Percentiles rank a stretch among this genome's conserved stretches.
phyloP scores from a whole-genome alignment of 2,888 invertebrate species.

The Hemithea aestivaria region DNA sequence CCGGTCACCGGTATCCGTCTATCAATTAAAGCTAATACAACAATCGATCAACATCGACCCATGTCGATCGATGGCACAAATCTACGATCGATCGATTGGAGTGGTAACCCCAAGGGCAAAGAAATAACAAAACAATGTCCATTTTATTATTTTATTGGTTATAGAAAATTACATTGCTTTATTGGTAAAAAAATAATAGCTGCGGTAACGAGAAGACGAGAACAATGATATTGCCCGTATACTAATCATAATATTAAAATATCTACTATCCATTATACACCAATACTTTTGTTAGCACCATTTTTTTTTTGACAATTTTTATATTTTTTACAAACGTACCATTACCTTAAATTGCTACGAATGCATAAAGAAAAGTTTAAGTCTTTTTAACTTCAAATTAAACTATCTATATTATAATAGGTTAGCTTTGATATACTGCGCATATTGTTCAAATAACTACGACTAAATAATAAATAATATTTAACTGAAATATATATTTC shows the following conservation, averaged over 20 bases:
- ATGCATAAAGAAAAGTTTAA: conserved; percentile 62
- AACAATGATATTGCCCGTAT: conserved; percentile 61
- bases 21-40: too few species aligned
- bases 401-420: conserved; percentile 32
- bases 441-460: conserved; percentile 38
- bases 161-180: conserved; percentile 51
- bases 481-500: conserved; percentile 32
- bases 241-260: conserved; percentile 51
- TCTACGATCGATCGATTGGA: too few species aligned
- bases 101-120: background rate
- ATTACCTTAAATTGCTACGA: conserved; percentile 68
- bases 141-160: conserved; percentile 63
- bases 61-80: too few species aligned
- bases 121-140: conserved; percentile 31
- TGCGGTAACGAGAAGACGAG: conserved; percentile 61
- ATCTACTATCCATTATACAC: conserved; percentile 50
- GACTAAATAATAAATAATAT: conserved; percentile 42
- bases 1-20: too few species aligned
- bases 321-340: conserved; percentile 65
- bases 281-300: conserved; percentile 74
- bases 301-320: conserved; percentile 57
- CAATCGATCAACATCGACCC: too few species aligned
- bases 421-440: conserved; percentile 44
- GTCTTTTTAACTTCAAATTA: conserved; percentile 55
- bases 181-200: conserved; percentile 68